Evolutionary conservation across 2,797 vertebrate species (phyloP).

Genomic region (Tapirus indicus): DNA sequence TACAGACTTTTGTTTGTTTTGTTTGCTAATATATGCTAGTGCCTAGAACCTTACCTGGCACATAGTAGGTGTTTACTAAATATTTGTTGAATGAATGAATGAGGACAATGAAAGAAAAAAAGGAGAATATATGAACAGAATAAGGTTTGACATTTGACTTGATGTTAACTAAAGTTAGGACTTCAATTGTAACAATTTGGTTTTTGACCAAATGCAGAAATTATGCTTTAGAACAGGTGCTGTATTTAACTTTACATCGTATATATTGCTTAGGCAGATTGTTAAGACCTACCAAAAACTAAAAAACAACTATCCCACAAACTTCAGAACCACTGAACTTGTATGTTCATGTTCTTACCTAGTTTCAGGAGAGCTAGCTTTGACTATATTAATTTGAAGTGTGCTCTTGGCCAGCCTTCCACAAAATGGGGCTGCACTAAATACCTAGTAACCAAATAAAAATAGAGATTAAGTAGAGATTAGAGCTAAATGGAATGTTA

Average conservation of each 20-base stretch:
- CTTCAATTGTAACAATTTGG: background rate
- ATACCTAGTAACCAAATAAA: conserved; percentile 35
- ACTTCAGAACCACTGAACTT: background rate
- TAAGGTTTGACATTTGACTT: background rate
- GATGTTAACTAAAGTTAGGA: background rate
- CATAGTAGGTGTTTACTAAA: background rate
- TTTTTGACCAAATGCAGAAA: background rate
- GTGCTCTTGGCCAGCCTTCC: background rate
- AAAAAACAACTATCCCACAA: background rate
- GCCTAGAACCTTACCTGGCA: background rate
- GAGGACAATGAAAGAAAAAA: background rate
- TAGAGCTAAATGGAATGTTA: conserved; percentile 25
- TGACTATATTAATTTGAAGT: background rate
- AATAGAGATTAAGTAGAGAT: conserved; percentile 44
- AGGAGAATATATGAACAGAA: background rate
- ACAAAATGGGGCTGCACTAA: conserved; percentile 2
- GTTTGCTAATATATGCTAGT: background rate
- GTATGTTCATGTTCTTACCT: background rate
- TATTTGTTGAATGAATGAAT: background rate
- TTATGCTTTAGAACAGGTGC: background rate
- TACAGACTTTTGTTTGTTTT: background rate
- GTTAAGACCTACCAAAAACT: background rate
- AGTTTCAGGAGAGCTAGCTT: background rate
- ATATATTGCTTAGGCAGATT: background rate
- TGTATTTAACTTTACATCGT: background rate